Conservation (phyloP, 2,888 invertebrate genomes). For the Drosophila barbarae region DNA sequence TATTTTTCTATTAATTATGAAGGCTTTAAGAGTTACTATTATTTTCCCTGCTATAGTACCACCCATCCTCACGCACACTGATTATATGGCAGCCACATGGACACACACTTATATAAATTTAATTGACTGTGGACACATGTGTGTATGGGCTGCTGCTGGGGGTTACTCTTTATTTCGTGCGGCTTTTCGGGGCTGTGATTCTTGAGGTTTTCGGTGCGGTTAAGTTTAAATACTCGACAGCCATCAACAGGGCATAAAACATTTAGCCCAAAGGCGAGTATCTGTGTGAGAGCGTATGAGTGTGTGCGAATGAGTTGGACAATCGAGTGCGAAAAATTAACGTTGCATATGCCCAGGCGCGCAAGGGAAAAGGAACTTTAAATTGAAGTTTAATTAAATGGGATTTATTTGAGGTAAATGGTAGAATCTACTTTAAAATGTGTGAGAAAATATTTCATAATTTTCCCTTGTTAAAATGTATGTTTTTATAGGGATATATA, state of each 20-base stretch:
- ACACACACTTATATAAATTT: slow-evolving; percentile 53
- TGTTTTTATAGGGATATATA: neutral
- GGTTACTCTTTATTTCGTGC: slow-evolving; percentile 33
- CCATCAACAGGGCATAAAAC: slow-evolving; percentile 73
- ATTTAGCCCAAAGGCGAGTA: slow-evolving; percentile 66
- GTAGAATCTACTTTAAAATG: neutral
- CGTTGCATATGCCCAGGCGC: slow-evolving; percentile 62
- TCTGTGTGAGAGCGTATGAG: neutral
- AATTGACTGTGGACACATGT: slow-evolving; percentile 71
- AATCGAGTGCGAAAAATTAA: slow-evolving; percentile 43
- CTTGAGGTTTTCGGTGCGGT: slow-evolving; percentile 70
- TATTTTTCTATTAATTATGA: neutral
- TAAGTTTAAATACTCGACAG: slow-evolving; percentile 75
- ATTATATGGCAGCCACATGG: slow-evolving; percentile 57
- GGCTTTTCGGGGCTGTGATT: slow-evolving; percentile 67
- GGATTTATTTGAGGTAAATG: neutral
- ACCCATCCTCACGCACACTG: slow-evolving; percentile 51
- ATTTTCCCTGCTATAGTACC: neutral
- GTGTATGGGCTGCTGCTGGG: slow-evolving; percentile 27
- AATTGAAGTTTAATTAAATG: neutral
- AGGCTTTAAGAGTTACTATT: neutral
- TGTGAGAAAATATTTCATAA: accelerated
- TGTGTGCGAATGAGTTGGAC: slow-evolving; percentile 15
- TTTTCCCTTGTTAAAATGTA: neutral
- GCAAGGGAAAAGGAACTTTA: neutral